Percentiles rank a stretch among this genome's conserved stretches.
These are phyloP conservation scores for Drosophila niveifrons DNA, from an alignment of 2,888 invertebrate species.

Conservation along the genomic window DNA sequence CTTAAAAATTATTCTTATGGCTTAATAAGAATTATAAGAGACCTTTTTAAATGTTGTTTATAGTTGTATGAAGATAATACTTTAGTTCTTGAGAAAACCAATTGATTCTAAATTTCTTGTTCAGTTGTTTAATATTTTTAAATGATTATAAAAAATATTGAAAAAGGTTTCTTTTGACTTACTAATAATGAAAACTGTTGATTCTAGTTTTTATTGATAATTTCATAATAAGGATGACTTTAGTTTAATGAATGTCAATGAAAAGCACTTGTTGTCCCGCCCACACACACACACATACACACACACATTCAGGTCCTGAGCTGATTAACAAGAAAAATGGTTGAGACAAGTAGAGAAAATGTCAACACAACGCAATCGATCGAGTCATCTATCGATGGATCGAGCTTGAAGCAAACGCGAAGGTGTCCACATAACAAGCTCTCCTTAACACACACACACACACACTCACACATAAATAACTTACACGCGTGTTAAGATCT, in stretches of 20 bases:
- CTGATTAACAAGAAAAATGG: conserved; percentile 48
- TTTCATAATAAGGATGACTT: not conserved
- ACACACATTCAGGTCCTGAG: not conserved
- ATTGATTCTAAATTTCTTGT: too few species aligned
- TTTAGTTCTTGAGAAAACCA: too few species aligned
- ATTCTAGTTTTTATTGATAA: too few species aligned
- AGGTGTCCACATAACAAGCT: conserved; percentile 30
- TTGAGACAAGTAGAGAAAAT: conserved; percentile 39
- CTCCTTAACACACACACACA: conserved; percentile 28
- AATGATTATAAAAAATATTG: too few species aligned
- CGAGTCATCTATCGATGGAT: conserved; percentile 44
- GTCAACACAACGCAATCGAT: conserved; percentile 53
- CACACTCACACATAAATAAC: conserved; percentile 16
- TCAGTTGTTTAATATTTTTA: too few species aligned
- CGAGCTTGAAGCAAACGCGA: conserved; percentile 24
- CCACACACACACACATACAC: conserved; percentile 15
- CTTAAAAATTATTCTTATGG: too few species aligned
- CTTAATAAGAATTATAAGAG: too few species aligned
- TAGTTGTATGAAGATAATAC: too few species aligned
- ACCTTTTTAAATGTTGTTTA: too few species aligned
- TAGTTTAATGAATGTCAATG: not conserved
- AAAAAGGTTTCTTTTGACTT: too few species aligned
- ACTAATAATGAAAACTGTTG: too few species aligned
- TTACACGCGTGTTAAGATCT: conserved; percentile 56
- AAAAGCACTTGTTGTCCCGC: conserved; percentile 52